phyloP scores from a whole-genome alignment of 2,113 vertebrate species.

The Haemorhous mexicanus region DNA sequence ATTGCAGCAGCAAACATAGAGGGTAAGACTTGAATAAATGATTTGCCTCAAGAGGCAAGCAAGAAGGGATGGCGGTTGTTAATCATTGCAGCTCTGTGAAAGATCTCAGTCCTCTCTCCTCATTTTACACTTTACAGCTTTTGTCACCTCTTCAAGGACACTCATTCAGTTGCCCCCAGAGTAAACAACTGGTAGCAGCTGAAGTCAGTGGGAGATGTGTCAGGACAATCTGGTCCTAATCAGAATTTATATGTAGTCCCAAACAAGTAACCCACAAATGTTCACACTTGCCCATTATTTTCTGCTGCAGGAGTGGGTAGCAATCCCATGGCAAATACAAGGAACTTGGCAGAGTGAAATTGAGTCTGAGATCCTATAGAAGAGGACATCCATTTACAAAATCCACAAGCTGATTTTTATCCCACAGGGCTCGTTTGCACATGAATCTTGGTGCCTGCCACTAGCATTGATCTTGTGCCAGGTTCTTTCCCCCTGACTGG shows the following conservation, averaged over 20 bases:
- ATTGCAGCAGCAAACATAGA: neutral
- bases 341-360: neutral
- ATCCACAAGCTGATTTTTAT: neutral
- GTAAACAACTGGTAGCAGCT: neutral
- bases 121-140: neutral
- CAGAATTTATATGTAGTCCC: neutral
- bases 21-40: neutral
- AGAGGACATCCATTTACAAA: neutral
- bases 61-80: neutral
- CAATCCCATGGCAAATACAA: neutral
- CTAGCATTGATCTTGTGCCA: neutral
- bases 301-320: neutral
- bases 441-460: neutral
- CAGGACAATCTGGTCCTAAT: neutral
- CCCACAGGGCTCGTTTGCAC: accelerated
- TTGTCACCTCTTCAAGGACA: neutral
- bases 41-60: neutral
- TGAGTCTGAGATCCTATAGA: neutral
- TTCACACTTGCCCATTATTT: neutral
- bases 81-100: neutral
- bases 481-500: neutral
- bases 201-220: neutral
- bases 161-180: neutral
- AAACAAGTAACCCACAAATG: neutral
- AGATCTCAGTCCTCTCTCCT: neutral